Percentiles rank a stretch among this genome's conserved stretches.
These are phyloP conservation scores for Aurelia aurita complex sp. Pacific DNA, from an alignment of 30 jellyfish, hydroid and myxozoan species.

Conservation along the genomic window DNA sequence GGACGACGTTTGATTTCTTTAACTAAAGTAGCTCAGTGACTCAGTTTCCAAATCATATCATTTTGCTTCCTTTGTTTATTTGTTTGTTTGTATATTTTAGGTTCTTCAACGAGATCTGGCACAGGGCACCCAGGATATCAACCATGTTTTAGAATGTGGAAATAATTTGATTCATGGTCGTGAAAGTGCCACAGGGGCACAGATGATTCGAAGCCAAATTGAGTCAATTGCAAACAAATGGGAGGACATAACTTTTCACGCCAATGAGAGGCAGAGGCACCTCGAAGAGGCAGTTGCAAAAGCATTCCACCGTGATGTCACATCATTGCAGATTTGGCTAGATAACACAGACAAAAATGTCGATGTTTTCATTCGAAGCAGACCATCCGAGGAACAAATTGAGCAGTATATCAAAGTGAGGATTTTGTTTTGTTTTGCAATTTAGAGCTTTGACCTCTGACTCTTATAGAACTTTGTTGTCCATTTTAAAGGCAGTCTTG, in stretches of 20 bases:
- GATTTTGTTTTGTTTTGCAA: no score
- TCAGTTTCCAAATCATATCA: no score
- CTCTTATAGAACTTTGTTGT: no score
- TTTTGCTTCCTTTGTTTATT: no score
- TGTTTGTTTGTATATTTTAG: background rate
- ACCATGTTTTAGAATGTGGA: slow-evolving; percentile 69
- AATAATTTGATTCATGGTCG: slow-evolving; percentile 69
- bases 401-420: slow-evolving; percentile 51
- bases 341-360: slow-evolving; percentile 32
- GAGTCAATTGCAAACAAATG: slow-evolving; percentile 75
- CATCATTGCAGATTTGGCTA: slow-evolving; percentile 79
- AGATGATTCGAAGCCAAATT: slow-evolving; percentile 56
- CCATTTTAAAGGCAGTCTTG: no score
- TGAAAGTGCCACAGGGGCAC: slow-evolving; percentile 73
- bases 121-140: slow-evolving; percentile 70
- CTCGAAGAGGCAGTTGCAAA: slow-evolving; percentile 72
- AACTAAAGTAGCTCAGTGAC: no score
- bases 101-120: slow-evolving; percentile 80
- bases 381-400: slow-evolving; percentile 63
- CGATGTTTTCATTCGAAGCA: slow-evolving; percentile 6
- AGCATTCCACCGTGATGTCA: slow-evolving; percentile 71
- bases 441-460: no score
- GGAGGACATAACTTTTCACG: slow-evolving; percentile 58
- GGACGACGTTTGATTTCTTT: no score
- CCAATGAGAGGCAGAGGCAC: slow-evolving; percentile 58